Conservation (phyloP, 2,113 vertebrate genomes). For the Lanius ludovicianus region DNA sequence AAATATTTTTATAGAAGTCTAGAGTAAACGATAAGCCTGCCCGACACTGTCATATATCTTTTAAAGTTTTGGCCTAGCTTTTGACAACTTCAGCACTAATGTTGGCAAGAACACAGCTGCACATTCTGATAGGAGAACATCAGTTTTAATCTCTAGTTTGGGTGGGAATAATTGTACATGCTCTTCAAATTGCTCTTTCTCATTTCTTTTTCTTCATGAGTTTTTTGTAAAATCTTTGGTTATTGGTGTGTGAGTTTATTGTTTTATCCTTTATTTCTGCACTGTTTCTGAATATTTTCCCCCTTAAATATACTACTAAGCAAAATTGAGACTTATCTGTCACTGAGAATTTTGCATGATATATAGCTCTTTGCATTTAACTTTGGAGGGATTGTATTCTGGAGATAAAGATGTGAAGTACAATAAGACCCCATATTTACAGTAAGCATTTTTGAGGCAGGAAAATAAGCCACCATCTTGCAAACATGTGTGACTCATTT, state of each 20-base stretch:
- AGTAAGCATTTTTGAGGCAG: neutral
- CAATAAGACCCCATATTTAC: neutral
- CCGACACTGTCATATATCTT: neutral
- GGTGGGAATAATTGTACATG: neutral
- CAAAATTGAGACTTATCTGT: neutral
- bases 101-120: neutral
- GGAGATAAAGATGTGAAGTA: neutral
- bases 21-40: neutral
- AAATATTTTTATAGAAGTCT: neutral
- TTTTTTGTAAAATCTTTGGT: neutral
- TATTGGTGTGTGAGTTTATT: neutral
- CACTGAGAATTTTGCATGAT: neutral
- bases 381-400: neutral
- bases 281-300: neutral
- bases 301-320: neutral
- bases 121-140: neutral
- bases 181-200: neutral
- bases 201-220: neutral
- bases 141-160: neutral
- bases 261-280: neutral
- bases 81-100: neutral
- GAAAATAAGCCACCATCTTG: neutral
- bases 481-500: neutral
- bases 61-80: neutral
- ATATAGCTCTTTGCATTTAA: neutral